phyloP scores from a whole-genome alignment of 1,140 invertebrate species.

The Pentalonia nigronervosa region DNA sequence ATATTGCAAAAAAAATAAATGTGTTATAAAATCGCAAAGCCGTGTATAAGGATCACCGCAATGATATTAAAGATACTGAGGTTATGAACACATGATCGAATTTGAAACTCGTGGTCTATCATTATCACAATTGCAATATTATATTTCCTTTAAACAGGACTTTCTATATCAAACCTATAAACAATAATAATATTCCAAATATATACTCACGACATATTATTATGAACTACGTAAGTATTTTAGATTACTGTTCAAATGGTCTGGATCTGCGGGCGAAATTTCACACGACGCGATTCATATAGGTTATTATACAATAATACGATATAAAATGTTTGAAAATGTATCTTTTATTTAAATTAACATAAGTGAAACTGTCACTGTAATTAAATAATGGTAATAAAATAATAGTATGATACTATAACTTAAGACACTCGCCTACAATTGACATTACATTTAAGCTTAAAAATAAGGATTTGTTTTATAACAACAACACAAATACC shows the following conservation, averaged over 20 bases:
- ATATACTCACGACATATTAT: slow-evolving; percentile 22
- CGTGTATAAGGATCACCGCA: not conserved
- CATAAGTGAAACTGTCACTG: not conserved
- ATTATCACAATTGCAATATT: slow-evolving; percentile 39
- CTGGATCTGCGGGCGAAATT: slow-evolving; percentile 25
- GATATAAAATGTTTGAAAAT: slow-evolving; percentile 13
- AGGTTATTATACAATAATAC: not conserved
- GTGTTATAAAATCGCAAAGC: slow-evolving; percentile 36
- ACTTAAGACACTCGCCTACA: not conserved
- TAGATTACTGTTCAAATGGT: not conserved
- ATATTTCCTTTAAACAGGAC: slow-evolving; percentile 21
- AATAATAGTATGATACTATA: not conserved
- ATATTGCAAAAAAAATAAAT: slow-evolving; percentile 39
- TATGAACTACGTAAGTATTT: not conserved
- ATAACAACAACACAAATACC: not conserved
- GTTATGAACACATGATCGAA: slow-evolving; percentile 23
- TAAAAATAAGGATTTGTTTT: not conserved
- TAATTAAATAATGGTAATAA: not conserved
- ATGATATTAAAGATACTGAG: not conserved
- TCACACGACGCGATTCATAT: not conserved
- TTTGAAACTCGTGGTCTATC: slow-evolving; percentile 33
- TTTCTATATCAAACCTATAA: slow-evolving; percentile 22
- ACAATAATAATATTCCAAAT: slow-evolving; percentile 12
- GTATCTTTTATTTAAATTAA: not conserved
- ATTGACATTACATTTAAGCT: not conserved